Percentiles rank a stretch among this genome's conserved stretches.
These are phyloP conservation scores for Caenorhabditis sp. DNA, from an alignment of 2,888 invertebrate genomes.

Conservation along the genomic window DNA sequence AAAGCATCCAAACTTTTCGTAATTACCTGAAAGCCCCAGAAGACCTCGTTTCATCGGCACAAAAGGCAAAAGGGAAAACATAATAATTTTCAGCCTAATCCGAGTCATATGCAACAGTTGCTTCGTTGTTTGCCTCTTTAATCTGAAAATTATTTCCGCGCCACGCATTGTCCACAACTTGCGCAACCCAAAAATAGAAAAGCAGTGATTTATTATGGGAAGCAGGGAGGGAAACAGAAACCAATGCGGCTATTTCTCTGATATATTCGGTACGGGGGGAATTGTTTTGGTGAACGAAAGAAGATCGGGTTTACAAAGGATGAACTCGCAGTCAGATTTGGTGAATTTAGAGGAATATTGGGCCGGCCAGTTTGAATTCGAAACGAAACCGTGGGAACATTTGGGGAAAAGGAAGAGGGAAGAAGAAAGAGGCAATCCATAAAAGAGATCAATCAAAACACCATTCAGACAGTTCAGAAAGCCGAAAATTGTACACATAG, in stretches of 20 bases:
- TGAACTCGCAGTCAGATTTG: conserved; percentile 38
- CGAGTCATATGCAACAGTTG: too few species aligned
- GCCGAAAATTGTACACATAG: conserved; percentile 35
- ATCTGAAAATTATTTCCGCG: conserved; percentile 41
- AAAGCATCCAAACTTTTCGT: too few species aligned
- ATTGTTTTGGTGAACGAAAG: conserved; percentile 9
- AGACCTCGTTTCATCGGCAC: too few species aligned
- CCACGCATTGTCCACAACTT: background rate
- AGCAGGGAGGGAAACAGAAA: conserved; percentile 7
- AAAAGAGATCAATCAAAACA: conserved; percentile 16
- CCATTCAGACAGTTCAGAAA: conserved; percentile 18
- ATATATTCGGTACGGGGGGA: conserved; percentile 10
- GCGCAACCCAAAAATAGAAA: conserved; percentile 8
- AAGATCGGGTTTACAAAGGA: conserved; percentile 12
- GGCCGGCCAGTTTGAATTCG: too few species aligned
- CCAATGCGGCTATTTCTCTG: conserved; percentile 17
- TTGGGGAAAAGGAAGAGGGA: background rate
- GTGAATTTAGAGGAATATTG: conserved; percentile 8
- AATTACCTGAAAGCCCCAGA: too few species aligned
- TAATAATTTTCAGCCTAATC: too few species aligned
- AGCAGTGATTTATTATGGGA: conserved; percentile 30
- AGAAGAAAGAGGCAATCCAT: conserved; percentile 1
- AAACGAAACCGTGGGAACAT: conserved; percentile 23
- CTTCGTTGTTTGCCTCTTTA: conserved; percentile 17
- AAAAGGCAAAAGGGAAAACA: too few species aligned